These are phyloP conservation scores for Geodia barretti DNA, from an alignment of 37 sponge, comb jelly and placozoan genomes.

Conservation along the genomic window DNA sequence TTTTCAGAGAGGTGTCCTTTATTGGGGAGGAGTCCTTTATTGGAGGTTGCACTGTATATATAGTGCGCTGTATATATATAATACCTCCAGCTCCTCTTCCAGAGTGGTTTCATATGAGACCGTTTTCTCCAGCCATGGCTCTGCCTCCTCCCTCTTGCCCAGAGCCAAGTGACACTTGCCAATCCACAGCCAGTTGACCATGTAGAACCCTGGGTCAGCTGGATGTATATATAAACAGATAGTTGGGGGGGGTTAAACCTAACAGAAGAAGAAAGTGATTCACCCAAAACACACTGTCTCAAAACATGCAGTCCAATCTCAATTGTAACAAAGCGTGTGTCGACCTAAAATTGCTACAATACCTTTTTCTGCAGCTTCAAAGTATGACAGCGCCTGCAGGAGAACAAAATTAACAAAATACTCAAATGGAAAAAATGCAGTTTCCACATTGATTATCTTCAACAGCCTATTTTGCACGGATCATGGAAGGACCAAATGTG, in stretches of 20 bases:
- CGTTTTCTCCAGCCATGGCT: conserved; percentile 77
- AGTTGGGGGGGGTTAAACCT: no score
- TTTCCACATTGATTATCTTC: no score
- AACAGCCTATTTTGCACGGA: background rate
- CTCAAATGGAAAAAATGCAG: background rate
- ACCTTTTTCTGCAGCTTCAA: conserved; percentile 74
- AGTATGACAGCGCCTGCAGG: conserved; percentile 63
- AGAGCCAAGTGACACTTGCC: conserved; percentile 70
- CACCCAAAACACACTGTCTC: no score
- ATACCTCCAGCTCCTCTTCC: conserved; percentile 66
- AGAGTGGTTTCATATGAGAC: conserved; percentile 34
- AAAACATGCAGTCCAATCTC: no score
- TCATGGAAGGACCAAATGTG: no score
- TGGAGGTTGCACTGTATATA: background rate
- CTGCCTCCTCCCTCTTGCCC: conserved; percentile 69
- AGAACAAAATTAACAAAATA: background rate
- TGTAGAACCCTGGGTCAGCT: conserved; percentile 82
- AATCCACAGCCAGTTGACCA: conserved; percentile 69
- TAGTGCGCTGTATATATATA: background rate
- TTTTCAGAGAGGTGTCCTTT: no score
- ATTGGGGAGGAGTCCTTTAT: no score
- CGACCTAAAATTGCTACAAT: no score
- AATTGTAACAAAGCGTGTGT: no score
- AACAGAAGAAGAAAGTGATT: no score
- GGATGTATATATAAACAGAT: background rate